Evolutionary conservation across 2,888 invertebrate species (phyloP).

Genomic region (Netelia melanura): DNA sequence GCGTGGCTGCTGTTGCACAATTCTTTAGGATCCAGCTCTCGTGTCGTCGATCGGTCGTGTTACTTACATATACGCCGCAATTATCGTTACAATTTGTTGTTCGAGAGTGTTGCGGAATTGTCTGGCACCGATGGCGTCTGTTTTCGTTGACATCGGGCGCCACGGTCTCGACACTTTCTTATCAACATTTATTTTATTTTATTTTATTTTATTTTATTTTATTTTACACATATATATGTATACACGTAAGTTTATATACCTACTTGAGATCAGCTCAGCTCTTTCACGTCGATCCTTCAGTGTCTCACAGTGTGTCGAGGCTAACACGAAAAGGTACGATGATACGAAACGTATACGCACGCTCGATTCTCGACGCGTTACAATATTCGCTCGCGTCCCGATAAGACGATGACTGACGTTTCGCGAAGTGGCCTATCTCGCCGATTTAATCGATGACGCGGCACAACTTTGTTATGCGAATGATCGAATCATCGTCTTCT

Average conservation of each 20-base stretch:
- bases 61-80: constrained; percentile 41
- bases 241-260: constrained; percentile 7
- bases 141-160: constrained; percentile 43
- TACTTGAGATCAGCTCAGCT: constrained; percentile 16
- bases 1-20: constrained; percentile 29
- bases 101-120: not conserved
- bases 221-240: not conserved
- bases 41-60: constrained; percentile 43
- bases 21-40: constrained; percentile 24
- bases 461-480: constrained; percentile 50
- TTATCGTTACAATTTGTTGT: constrained; percentile 60
- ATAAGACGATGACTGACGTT: constrained; percentile 2
- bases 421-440: constrained; percentile 19
- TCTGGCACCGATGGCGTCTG: constrained; percentile 21
- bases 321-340: not conserved
- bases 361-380: constrained; percentile 16
- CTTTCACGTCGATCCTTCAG: constrained; percentile 44
- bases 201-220: not conserved
- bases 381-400: constrained; percentile 17
- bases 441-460: constrained; percentile 65
- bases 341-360: constrained; percentile 31
- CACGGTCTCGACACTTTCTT: constrained; percentile 46
- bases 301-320: constrained; percentile 47
- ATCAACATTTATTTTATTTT: constrained; percentile 27
- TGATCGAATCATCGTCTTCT: constrained; percentile 52